phyloP scores from a whole-genome alignment of 2,113 vertebrate genomes.

The Strix uralensis region DNA sequence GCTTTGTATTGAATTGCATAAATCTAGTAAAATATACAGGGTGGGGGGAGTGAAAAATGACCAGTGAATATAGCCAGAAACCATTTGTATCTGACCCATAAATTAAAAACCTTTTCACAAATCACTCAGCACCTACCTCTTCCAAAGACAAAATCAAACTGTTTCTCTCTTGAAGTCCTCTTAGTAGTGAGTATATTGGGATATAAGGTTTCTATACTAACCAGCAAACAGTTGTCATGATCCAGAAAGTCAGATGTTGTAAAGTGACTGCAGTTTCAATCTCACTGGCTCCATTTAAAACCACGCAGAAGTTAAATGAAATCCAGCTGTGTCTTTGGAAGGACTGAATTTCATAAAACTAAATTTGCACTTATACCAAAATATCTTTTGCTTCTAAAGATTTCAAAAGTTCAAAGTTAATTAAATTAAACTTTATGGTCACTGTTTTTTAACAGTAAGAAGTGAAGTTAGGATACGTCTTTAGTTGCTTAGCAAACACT shows the following conservation, averaged over 20 bases:
- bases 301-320: background rate
- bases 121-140: background rate
- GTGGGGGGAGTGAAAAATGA: background rate
- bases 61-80: background rate
- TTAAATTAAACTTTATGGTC: background rate
- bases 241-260: background rate
- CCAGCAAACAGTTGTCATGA: background rate
- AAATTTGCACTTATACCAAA: background rate
- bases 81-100: background rate
- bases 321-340: constrained; percentile 23
- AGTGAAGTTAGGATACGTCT: background rate
- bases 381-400: background rate
- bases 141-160: background rate
- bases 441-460: background rate
- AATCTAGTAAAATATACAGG: background rate
- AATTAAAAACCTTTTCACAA: background rate
- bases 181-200: background rate
- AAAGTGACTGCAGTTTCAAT: constrained; percentile 1
- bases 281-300: background rate
- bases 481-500: background rate
- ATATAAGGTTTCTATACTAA: background rate
- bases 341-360: constrained; percentile 10
- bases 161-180: background rate
- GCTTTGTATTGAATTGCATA: background rate
- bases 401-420: background rate